A percentile compares a stretch with the other conserved stretches of the same genome.
Evolutionary conservation across 2,888 invertebrate species (phyloP).

Genomic region (Bimastos eiseni): DNA sequence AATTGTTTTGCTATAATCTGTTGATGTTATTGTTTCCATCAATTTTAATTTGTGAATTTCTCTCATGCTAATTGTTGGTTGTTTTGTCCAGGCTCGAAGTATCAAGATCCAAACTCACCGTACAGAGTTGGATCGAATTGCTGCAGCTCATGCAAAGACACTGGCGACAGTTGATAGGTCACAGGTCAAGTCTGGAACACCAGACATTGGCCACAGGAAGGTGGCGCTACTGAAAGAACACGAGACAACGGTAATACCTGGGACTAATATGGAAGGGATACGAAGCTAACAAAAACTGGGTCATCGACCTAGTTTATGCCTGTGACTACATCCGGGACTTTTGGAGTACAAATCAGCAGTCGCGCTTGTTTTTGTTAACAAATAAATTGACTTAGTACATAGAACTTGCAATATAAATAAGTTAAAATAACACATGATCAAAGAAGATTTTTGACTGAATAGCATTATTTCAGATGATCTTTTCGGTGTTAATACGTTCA

Average conservation of each 20-base stretch:
- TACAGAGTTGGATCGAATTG: constrained; percentile 15
- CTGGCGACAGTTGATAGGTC: not conserved
- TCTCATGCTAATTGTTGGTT: not conserved
- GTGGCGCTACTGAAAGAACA: not conserved
- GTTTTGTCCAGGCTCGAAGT: not conserved
- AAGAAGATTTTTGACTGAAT: too few species aligned
- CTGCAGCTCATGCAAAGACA: constrained; percentile 6
- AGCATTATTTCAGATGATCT: too few species aligned
- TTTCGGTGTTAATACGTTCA: too few species aligned
- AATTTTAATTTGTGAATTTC: not conserved
- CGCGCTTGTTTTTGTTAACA: too few species aligned
- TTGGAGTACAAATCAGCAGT: too few species aligned
- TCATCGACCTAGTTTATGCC: too few species aligned
- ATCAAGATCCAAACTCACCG: not conserved
- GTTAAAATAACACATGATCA: too few species aligned
- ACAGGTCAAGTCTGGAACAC: constrained; percentile 14
- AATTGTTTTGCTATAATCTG: not conserved
- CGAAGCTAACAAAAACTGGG: too few species aligned
- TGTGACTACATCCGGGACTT: too few species aligned
- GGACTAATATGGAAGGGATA: too few species aligned
- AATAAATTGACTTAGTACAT: too few species aligned
- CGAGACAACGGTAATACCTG: not conserved
- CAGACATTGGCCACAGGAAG: not conserved
- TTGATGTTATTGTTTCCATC: not conserved
- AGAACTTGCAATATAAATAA: too few species aligned